These are phyloP conservation scores for Tetrao urogallus DNA, from an alignment of 2,113 vertebrate species.

Conservation along the genomic window DNA sequence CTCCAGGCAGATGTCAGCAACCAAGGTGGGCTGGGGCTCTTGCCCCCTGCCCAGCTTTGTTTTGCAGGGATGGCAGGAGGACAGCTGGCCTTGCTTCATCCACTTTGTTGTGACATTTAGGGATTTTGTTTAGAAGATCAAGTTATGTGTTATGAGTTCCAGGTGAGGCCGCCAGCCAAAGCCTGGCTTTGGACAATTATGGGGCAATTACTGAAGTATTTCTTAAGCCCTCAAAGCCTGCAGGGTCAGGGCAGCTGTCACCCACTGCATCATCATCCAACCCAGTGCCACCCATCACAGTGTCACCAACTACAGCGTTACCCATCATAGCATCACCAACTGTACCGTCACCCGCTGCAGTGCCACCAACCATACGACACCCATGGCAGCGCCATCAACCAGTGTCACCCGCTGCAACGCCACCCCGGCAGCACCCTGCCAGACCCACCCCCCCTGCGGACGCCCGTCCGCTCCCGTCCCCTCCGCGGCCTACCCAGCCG, in stretches of 20 bases:
- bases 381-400: not conserved
- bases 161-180: slow-evolving; percentile 44
- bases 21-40: fast-evolving
- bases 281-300: no score
- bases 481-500: no score
- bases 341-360: no score
- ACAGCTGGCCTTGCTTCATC: not conserved
- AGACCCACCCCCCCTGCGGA: no score
- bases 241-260: no score
- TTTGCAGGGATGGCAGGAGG: not conserved
- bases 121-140: slow-evolving; percentile 36
- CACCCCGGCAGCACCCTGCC: not conserved
- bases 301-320: no score
- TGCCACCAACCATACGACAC: not conserved
- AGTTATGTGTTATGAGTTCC: not conserved
- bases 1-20: not conserved
- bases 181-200: slow-evolving; percentile 22
- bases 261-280: no score
- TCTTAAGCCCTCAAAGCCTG: not conserved
- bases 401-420: no score
- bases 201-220: slow-evolving; percentile 15
- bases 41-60: not conserved
- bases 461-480: no score
- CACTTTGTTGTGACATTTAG: not conserved
- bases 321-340: no score